Evolutionary conservation across 2,113 vertebrate genomes (phyloP), one percentile per base, ranked within the genome.

Genomic region (Grammomys dolichurus): DNA sequence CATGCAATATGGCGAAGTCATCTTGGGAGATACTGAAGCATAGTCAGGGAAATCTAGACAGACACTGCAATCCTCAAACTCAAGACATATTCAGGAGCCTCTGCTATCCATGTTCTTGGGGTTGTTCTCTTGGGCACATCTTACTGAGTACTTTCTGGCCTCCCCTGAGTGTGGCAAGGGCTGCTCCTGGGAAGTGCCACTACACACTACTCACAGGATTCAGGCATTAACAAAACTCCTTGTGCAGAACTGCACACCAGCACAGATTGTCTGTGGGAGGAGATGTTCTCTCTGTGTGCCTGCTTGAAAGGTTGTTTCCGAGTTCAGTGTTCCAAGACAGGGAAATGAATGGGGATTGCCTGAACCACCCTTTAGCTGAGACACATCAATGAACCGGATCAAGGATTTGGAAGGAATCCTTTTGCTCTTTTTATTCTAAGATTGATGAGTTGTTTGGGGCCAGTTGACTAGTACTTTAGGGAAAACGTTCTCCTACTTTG

Each of bases 321-420:
- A 96, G 95, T 89, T 96, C 20, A 28, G 91, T 9, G 0, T 93
- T 96, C 88, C 84, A 95, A 87, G 90, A 87, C 31, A 76, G 75
- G 90, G 90, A 95, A 76, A 92, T 97, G 97, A 97, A 97, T 96
- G 95, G 95, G 97, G 96, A 97, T 92, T 95, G 76, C 96, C 96
- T 86, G 46, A 96, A 73, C 92, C 67, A 90, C 40, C 43, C 67
- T 54, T 12, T 31, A 94, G 70, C 65, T 67, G 33, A 93, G 72
- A 89, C 56, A 87, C 48, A 93, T 80, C 22, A 56, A 85, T 77
- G 89, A 86, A 51, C 81, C 3, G 16, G 78, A 86, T 93, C 75
- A 70, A 4, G 26, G 56, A 78, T 46, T 89, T 11, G 8, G 51
- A 16, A 60, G 65, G 36, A 76, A 91, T 77, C 40, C 7, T 36